These are phyloP conservation scores for Leptinotarsa texana DNA, from an alignment of 1,140 invertebrate species.

Conservation along the genomic window DNA sequence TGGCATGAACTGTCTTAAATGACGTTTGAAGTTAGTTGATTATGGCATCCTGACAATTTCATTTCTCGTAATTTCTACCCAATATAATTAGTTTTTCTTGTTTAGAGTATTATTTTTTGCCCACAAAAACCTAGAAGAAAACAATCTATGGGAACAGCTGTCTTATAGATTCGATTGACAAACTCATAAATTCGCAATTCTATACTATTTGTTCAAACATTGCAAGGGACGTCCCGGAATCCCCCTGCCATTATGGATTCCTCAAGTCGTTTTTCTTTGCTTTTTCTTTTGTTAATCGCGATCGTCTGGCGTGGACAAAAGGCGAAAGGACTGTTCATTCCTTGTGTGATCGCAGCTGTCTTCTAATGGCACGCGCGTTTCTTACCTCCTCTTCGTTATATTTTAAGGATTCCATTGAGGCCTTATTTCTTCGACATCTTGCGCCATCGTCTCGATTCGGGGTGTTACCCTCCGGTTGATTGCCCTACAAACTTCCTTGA, in stretches of 20 bases:
- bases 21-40: too few species aligned
- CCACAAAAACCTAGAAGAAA: background rate
- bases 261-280: conserved; percentile 19
- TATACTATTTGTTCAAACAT: conserved; percentile 8
- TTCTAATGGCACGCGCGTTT: conserved; percentile 21
- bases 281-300: conserved; percentile 16
- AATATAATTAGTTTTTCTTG: too few species aligned
- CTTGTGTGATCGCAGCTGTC: conserved; percentile 12
- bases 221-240: background rate
- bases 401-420: conserved; percentile 19
- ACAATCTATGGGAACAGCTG: background rate
- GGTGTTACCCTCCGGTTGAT: conserved; percentile 20
- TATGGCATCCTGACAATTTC: too few species aligned
- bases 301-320: conserved; percentile 22
- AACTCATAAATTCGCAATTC: conserved; percentile 20
- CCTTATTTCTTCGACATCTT: conserved; percentile 14
- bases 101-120: too few species aligned
- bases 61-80: too few species aligned
- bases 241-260: background rate
- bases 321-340: conserved; percentile 13
- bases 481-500: conserved; percentile 13
- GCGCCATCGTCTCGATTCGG: conserved; percentile 10
- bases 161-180: conserved; percentile 3
- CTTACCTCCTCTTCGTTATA: conserved; percentile 12
- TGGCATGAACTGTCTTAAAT: too few species aligned